Evolutionary conservation across 2,797 vertebrate genomes (phyloP), one percentile per base, ranked within the genome.

Genomic region (Decapterus maruadsi): DNA sequence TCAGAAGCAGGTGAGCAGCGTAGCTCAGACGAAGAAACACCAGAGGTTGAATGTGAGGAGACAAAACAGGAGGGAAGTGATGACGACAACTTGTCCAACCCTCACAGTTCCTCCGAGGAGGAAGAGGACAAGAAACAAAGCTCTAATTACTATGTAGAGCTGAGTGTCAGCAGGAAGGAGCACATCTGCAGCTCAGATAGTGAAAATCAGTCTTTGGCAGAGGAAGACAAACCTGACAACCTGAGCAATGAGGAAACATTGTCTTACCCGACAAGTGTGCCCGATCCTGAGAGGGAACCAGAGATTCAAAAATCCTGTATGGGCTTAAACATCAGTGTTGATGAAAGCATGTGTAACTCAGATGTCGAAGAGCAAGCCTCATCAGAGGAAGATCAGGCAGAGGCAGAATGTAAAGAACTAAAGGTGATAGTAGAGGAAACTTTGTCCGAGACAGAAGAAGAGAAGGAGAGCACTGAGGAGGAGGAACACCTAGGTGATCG

Each of bases 351-450:
- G 6, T 60, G 51, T 20, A 62, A 56, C 31, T 79, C 77, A 58
- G 82, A 87, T 38, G 31, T 48, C 6, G 90, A 87, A 1, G 69
- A 89, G 19, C 6, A 46, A 12, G 69, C 58, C 48, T 83, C 83
- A 45, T 87, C 87, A 65, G 87, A 88, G 26, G 86, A 81, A 50
- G 79, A 83, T 40, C 58, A 84, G 43, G 26, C 58, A 60, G 62
- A 84, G 9, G 38, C 8, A 45, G 73, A 86, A 60, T 40, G 51
- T 62, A 79, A 88, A 55, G 72, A 87, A 43, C 70, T 82, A 43
- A 81, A 83, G 50, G 73, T 65, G 26, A 82, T 78, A 43, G 60
- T 22, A 60, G 90, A 91, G 65, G 89, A 89, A 70, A 75, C 38
- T 46, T 63, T 81, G 19, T 83, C 45, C 6, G 61, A 45, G 8